A percentile compares a stretch with the other conserved stretches of the same genome.
Evolutionary conservation across 2,888 invertebrate species (phyloP).

Genomic region (Dryococelus australis): DNA sequence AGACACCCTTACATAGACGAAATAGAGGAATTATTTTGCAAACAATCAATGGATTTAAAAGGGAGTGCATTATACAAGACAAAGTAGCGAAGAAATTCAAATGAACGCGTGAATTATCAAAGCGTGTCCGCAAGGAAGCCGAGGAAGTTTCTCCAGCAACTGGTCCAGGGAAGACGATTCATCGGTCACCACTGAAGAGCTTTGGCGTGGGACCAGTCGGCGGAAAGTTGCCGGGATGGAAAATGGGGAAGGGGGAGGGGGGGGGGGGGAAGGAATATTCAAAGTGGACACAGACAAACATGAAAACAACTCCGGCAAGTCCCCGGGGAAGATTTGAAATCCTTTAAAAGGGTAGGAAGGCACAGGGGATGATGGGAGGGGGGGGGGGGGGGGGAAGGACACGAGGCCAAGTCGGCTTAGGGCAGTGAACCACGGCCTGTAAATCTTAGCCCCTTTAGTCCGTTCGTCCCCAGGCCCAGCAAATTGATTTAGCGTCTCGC

Average conservation of each 20-base stretch:
- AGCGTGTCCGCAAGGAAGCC: not conserved
- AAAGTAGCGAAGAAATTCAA: not conserved
- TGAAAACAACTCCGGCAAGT: slow-evolving; percentile 27
- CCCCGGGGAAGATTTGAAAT: slow-evolving; percentile 21
- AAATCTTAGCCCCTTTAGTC: slow-evolving; percentile 27
- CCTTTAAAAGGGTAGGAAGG: not conserved
- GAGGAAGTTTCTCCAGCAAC: not conserved
- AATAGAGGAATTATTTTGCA: too few species aligned
- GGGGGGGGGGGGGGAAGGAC: not conserved
- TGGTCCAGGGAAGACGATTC: not conserved
- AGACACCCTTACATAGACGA: too few species aligned
- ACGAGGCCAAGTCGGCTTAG: slow-evolving; percentile 26
- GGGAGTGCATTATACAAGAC: too few species aligned
- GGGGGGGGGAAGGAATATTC: not conserved
- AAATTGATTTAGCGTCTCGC: slow-evolving; percentile 27
- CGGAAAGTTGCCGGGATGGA: not conserved
- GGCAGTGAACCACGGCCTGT: slow-evolving; percentile 1
- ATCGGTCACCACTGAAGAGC: too few species aligned
- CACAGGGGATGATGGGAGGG: too few species aligned
- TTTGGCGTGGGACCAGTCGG: not conserved
- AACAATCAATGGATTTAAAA: too few species aligned
- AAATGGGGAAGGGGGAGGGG: too few species aligned
- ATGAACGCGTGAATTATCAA: not conserved
- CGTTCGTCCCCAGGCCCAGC: not conserved
- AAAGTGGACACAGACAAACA: slow-evolving; percentile 31